Conservation (phyloP, 92 coral and sea anemone genomes). For the Micromussa lordhowensis region DNA sequence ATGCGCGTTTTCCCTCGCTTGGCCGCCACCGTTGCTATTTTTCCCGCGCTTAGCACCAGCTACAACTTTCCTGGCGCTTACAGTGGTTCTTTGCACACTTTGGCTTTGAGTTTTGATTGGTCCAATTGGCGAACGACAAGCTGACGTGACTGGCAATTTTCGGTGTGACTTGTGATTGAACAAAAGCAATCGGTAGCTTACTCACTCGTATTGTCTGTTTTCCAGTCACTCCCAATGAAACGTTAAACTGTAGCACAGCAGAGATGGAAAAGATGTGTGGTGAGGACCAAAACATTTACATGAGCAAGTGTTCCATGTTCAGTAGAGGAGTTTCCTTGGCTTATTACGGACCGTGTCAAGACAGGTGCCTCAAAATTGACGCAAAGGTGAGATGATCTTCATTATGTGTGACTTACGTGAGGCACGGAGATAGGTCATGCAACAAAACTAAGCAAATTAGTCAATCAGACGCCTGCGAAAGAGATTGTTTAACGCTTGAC, state of each 20-base stretch:
- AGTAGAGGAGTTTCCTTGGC: conserved; percentile 72
- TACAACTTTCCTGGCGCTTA: background rate
- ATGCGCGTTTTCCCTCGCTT: background rate
- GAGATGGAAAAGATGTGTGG: conserved; percentile 78
- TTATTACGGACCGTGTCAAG: conserved; percentile 87
- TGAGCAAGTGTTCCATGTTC: conserved; percentile 75
- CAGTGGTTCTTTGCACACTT: background rate
- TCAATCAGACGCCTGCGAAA: background rate
- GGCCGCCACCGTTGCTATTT: background rate
- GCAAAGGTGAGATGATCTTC: conserved; percentile 22
- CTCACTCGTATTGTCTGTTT: background rate
- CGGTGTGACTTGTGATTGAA: background rate
- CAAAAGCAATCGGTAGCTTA: background rate
- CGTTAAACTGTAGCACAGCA: conserved; percentile 1
- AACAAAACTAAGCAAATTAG: background rate
- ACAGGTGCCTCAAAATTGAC: conserved; percentile 61
- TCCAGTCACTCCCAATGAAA: conserved; percentile 46
- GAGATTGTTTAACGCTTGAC: background rate
- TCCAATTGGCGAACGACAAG: too few relatives aligned
- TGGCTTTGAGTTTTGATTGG: background rate
- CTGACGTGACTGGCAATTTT: background rate
- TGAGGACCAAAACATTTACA: conserved; percentile 77
- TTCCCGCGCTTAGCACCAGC: background rate
- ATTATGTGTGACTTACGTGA: background rate
- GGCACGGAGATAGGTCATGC: background rate